phyloP scores from a whole-genome alignment of 2,888 invertebrate species.

The Perithous albicinctus region DNA sequence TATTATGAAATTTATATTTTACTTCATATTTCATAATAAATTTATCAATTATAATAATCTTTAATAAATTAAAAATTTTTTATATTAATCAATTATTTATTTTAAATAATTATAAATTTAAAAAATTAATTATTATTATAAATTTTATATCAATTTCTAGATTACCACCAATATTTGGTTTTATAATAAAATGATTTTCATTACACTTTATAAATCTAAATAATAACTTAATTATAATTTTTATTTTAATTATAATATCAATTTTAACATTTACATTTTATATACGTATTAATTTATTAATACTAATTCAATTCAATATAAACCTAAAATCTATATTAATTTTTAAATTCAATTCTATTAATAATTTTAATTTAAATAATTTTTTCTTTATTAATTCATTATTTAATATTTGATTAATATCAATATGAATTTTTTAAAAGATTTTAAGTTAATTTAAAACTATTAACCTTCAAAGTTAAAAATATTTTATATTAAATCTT shows the following conservation, averaged over 20 bases:
- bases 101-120: background rate
- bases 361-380: constrained; percentile 87
- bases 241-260: constrained; percentile 80
- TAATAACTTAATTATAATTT: constrained; percentile 80
- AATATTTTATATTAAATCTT: constrained; percentile 68
- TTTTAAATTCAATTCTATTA: constrained; percentile 65
- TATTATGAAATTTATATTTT: constrained; percentile 84
- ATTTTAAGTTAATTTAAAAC: constrained; percentile 87
- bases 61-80: constrained; percentile 85
- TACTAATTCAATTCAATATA: constrained; percentile 78
- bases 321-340: constrained; percentile 59
- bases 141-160: constrained; percentile 65
- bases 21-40: constrained; percentile 85
- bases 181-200: constrained; percentile 83
- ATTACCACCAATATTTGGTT: constrained; percentile 67
- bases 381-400: constrained; percentile 71
- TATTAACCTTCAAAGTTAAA: constrained; percentile 88
- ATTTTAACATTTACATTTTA: too few relatives aligned
- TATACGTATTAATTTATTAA: constrained; percentile 43
- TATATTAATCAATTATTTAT: constrained; percentile 84
- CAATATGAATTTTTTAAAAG: constrained; percentile 74
- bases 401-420: too few relatives aligned
- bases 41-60: constrained; percentile 84
- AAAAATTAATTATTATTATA: constrained; percentile 76
- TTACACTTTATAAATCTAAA: constrained; percentile 82